phyloP scores from a whole-genome alignment of 2,888 invertebrate genomes.

The Apotomis capreana region DNA sequence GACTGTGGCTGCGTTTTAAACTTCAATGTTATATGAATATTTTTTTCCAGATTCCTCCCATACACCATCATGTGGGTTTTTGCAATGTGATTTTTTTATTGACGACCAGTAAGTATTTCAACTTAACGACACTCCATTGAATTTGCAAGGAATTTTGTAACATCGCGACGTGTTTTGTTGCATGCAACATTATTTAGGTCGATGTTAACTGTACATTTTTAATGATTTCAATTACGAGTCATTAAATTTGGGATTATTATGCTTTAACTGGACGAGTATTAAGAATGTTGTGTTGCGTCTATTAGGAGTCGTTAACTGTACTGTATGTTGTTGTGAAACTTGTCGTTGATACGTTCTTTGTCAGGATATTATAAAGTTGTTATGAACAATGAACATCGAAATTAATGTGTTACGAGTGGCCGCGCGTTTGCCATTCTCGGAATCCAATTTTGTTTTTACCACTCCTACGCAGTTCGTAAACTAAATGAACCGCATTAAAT shows the following conservation, averaged over 20 bases:
- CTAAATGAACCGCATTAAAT: conserved; percentile 52
- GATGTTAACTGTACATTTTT: conserved; percentile 1
- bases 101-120: conserved; percentile 66
- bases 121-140: conserved; percentile 62
- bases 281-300: conserved; percentile 1
- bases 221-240: conserved; percentile 1
- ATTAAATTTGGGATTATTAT: conserved; percentile 1
- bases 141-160: conserved; percentile 53
- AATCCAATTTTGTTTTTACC: conserved; percentile 74
- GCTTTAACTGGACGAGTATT: not conserved
- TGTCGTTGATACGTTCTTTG: not conserved
- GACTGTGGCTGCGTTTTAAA: conserved; percentile 68
- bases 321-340: not conserved
- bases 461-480: conserved; percentile 71
- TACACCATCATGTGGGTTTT: conserved; percentile 53
- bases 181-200: conserved; percentile 7
- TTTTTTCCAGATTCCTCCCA: conserved; percentile 62
- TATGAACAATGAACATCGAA: conserved; percentile 46
- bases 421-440: conserved; percentile 69
- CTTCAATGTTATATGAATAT: conserved; percentile 72
- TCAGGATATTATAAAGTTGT: conserved; percentile 11
- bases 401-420: conserved; percentile 66
- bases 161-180: conserved; percentile 6
- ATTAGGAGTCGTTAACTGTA: conserved; percentile 10
- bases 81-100: conserved; percentile 64